A percentile compares a stretch with the other conserved stretches of the same genome.
These are phyloP conservation scores for Oxygymnocypris stewartii DNA, from an alignment of 2,113 vertebrate genomes.

Conservation along the genomic window DNA sequence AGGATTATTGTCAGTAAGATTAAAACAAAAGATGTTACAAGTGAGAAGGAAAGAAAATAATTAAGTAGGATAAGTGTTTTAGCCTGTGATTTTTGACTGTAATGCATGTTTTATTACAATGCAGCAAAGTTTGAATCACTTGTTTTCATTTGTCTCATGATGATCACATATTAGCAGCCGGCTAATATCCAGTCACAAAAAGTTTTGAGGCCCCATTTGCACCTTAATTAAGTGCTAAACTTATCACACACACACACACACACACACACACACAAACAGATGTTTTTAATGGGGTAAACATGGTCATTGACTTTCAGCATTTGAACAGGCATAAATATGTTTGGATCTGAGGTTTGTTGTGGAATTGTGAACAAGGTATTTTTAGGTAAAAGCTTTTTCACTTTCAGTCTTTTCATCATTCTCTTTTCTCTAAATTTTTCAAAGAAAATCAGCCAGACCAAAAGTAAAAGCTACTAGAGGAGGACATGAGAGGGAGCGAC, in stretches of 20 bases:
- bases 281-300: neutral
- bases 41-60: neutral
- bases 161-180: neutral
- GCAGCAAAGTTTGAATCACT: neutral
- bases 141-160: neutral
- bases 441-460: neutral
- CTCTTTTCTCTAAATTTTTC: neutral
- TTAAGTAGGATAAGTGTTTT: neutral
- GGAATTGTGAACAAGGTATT: neutral
- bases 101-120: neutral
- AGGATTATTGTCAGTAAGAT: neutral
- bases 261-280: neutral
- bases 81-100: neutral
- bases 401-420: neutral
- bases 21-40: neutral
- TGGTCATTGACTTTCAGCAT: neutral
- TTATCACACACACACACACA: too few species aligned
- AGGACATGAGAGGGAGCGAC: neutral
- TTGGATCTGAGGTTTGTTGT: neutral
- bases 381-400: slow-evolving; percentile 15
- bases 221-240: neutral
- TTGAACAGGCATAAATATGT: neutral
- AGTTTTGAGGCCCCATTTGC: neutral
- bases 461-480: neutral
- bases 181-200: neutral